Percentiles rank a stretch among this genome's conserved stretches.
phyloP scores from a whole-genome alignment of 2,113 vertebrate species.

The Chelonoidis abingdonii region DNA sequence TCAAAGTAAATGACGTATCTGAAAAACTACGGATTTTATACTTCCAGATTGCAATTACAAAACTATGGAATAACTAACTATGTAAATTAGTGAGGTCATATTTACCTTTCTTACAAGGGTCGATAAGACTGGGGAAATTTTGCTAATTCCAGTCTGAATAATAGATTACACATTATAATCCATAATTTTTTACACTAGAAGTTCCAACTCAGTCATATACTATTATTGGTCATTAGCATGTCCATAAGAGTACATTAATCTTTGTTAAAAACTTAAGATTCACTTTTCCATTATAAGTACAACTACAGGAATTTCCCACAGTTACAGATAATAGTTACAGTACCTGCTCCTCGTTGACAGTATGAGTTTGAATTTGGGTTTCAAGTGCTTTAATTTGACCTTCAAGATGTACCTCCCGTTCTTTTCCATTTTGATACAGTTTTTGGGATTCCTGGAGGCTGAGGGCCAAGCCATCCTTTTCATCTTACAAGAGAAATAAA shows the following conservation, averaged over 20 bases:
- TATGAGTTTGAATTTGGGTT: slow-evolving; percentile 86
- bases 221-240: background rate
- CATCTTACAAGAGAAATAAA: slow-evolving; percentile 80
- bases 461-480: slow-evolving; percentile 90
- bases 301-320: background rate
- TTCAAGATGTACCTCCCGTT: slow-evolving; percentile 87
- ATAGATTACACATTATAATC: background rate
- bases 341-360: slow-evolving; percentile 88
- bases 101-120: background rate
- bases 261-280: background rate
- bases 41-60: background rate
- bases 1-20: background rate
- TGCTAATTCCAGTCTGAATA: background rate
- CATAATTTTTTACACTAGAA: background rate
- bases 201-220: background rate
- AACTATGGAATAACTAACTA: background rate
- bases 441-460: slow-evolving; percentile 89
- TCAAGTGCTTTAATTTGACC: slow-evolving; percentile 87
- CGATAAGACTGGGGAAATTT: background rate
- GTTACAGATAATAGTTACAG: background rate
- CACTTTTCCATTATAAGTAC: background rate
- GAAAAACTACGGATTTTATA: background rate
- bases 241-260: background rate
- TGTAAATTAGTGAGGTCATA: background rate
- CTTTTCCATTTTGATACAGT: slow-evolving; percentile 86